Evolutionary conservation across 2,888 invertebrate species (phyloP).

Genomic region (Aleiodes alternator): DNA sequence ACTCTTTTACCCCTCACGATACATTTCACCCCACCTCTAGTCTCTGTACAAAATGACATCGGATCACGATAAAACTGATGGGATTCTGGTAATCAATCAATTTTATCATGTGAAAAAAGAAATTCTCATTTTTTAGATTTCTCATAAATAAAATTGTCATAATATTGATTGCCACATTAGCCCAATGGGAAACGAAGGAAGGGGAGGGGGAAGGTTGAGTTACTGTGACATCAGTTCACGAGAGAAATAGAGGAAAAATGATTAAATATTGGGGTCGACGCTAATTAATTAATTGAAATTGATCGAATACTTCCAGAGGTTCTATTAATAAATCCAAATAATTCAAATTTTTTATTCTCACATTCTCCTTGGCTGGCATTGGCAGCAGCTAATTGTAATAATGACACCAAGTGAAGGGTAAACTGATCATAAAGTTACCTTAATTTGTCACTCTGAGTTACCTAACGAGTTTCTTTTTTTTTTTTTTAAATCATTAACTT

Average conservation of each 20-base stretch:
- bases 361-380: neutral
- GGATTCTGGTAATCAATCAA: too few species aligned
- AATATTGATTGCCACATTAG: conserved; percentile 11
- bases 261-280: conserved; percentile 39
- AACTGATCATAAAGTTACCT: conserved; percentile 15
- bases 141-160: conserved; percentile 8
- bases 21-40: too few species aligned
- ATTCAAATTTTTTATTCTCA: conserved; percentile 7
- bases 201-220: conserved; percentile 24
- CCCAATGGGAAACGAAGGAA: conserved; percentile 2
- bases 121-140: neutral
- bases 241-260: neutral
- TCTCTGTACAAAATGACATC: too few species aligned
- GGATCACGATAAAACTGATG: too few species aligned
- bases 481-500: neutral
- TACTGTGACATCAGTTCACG: conserved; percentile 41
- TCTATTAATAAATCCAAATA: conserved; percentile 30
- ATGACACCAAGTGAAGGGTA: conserved; percentile 17
- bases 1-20: too few species aligned
- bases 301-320: conserved; percentile 18
- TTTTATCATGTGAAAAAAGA: neutral
- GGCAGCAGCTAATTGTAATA: conserved; percentile 15
- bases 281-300: conserved; percentile 49
- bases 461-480: neutral
- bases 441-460: conserved; percentile 24